These are phyloP conservation scores for Psococerastis gibbosa DNA, from an alignment of 2,888 invertebrate species.

Conservation along the genomic window DNA sequence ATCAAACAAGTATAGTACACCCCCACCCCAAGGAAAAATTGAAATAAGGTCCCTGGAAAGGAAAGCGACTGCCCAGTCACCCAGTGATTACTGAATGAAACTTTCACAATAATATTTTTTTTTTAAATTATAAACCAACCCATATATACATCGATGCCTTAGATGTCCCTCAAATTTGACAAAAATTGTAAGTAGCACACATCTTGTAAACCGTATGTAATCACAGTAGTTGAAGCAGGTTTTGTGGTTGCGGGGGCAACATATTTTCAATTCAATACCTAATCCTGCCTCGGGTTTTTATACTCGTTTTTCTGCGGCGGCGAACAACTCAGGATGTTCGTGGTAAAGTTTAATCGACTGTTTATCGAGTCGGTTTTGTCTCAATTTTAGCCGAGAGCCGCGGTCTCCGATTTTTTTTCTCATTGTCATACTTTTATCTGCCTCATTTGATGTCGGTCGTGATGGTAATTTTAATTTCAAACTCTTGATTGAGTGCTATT, in stretches of 20 bases:
- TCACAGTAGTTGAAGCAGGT: neutral
- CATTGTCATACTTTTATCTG: neutral
- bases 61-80: too few relatives aligned
- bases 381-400: neutral
- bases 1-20: too few relatives aligned
- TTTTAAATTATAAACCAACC: too few relatives aligned
- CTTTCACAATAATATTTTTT: too few relatives aligned
- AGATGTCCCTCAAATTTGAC: too few relatives aligned
- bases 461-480: neutral
- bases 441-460: neutral
- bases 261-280: neutral
- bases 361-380: slow-evolving; percentile 1
- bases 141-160: too few relatives aligned
- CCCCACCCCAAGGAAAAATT: too few relatives aligned
- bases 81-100: too few relatives aligned
- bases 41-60: too few relatives aligned
- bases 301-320: neutral
- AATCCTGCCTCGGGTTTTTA: neutral
- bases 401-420: neutral
- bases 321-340: neutral
- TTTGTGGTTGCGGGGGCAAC: too few relatives aligned
- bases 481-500: neutral
- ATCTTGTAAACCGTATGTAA: too few relatives aligned
- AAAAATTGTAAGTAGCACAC: too few relatives aligned
- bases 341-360: slow-evolving; percentile 2